Percentiles rank a stretch among this genome's conserved stretches.
These are phyloP conservation scores for Hipparchia semele DNA, from an alignment of 2,888 invertebrate genomes.

Conservation along the genomic window DNA sequence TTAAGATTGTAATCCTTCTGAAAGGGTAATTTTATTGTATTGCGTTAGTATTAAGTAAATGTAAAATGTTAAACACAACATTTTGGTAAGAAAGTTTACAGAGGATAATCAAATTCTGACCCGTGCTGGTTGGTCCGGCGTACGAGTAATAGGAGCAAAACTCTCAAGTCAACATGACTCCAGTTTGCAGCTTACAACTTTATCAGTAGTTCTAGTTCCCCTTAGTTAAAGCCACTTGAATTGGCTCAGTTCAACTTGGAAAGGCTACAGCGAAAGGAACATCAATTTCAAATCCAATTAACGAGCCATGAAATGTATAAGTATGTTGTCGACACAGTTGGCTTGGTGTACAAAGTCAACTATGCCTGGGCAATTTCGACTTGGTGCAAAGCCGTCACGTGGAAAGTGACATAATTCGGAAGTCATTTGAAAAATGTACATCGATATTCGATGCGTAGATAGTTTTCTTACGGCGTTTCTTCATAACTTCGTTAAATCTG, in stretches of 20 bases:
- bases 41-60: no score
- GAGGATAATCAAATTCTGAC: background rate
- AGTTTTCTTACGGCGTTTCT: no score
- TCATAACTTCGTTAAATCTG: no score
- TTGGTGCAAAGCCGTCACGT: background rate
- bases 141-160: background rate
- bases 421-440: no score
- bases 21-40: no score
- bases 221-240: conserved; percentile 6
- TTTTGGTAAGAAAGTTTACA: background rate
- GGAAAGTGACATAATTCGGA: no score
- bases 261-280: conserved; percentile 6
- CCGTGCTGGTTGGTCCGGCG: background rate
- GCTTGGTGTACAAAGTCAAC: background rate
- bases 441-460: no score
- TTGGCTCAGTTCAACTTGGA: conserved; percentile 7
- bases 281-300: conserved; percentile 15
- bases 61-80: no score
- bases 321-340: background rate
- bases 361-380: background rate
- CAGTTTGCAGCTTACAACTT: background rate
- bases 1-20: no score
- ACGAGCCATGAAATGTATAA: conserved; percentile 1
- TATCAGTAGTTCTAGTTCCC: background rate
- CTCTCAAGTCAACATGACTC: conserved; percentile 11